A percentile compares a stretch with the other conserved stretches of the same genome.
Conservation (phyloP, 2,888 invertebrate genomes). For the Prosapia bicincta region DNA sequence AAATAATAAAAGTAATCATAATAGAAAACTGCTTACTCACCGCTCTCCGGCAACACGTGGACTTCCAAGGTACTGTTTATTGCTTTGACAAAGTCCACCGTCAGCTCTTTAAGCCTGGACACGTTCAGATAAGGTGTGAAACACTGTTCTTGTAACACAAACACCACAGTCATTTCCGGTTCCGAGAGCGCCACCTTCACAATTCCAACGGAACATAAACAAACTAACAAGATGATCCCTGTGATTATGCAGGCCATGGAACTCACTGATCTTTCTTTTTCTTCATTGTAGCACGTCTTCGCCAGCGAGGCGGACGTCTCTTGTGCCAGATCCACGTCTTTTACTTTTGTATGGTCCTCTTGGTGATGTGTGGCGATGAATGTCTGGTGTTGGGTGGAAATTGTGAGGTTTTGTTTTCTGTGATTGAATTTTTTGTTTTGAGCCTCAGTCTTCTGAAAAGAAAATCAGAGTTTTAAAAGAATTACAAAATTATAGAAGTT, state of each 20-base stretch:
- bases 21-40: too few species aligned
- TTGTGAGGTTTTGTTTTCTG: background rate
- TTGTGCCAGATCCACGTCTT: background rate
- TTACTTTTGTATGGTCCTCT: background rate
- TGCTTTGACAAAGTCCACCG: background rate
- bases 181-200: background rate
- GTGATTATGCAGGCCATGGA: conserved; percentile 25
- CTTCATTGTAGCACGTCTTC: background rate
- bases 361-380: background rate
- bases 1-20: too few species aligned
- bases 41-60: conserved; percentile 10
- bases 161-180: conserved; percentile 6
- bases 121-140: conserved; percentile 6
- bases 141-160: conserved; percentile 19
- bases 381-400: background rate
- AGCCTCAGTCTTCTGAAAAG: background rate
- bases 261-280: background rate
- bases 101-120: conserved; percentile 13
- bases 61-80: conserved; percentile 10
- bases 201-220: conserved; percentile 16
- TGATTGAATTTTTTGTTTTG: background rate
- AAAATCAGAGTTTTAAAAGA: too few species aligned
- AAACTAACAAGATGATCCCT: conserved; percentile 12
- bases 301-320: background rate
- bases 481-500: too few species aligned